These are phyloP conservation scores for Strigamia transsilvanica DNA, from an alignment of 2,888 invertebrate species.

Conservation along the genomic window DNA sequence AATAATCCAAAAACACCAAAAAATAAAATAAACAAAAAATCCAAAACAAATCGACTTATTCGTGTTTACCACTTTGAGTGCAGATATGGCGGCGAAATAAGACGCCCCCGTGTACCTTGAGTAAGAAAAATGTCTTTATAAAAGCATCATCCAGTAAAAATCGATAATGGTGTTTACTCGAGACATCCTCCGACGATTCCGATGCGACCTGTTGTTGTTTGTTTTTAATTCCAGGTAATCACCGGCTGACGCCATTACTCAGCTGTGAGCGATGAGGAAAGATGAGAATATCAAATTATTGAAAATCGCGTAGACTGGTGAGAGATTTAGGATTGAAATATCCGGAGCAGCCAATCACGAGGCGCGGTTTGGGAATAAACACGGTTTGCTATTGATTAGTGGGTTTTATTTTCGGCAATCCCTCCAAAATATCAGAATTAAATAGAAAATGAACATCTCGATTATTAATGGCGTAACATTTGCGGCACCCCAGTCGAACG, in stretches of 20 bases:
- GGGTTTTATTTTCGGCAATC: too few relatives aligned
- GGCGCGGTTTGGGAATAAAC: too few relatives aligned
- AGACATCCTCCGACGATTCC: conserved; percentile 93
- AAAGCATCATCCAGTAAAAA: not conserved
- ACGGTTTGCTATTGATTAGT: too few relatives aligned
- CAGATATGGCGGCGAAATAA: conserved; percentile 91
- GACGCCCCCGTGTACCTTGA: conserved; percentile 88
- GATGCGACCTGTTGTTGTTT: conserved; percentile 75
- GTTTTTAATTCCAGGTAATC: not conserved
- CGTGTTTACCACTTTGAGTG: conserved; percentile 82
- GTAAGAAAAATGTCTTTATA: conserved; percentile 51
- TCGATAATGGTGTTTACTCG: conserved; percentile 72
- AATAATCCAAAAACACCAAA: too few relatives aligned
- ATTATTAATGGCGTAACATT: too few relatives aligned
- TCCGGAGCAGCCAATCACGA: too few relatives aligned
- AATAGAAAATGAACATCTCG: too few relatives aligned
- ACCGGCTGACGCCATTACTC: not conserved
- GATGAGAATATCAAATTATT: not conserved
- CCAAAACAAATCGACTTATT: too few relatives aligned
- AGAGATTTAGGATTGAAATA: not conserved
- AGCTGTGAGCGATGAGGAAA: not conserved
- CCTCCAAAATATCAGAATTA: too few relatives aligned
- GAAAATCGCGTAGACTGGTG: not conserved
- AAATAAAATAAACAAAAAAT: too few relatives aligned
- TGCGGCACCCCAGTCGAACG: too few relatives aligned